Evolutionary conservation across 1,140 invertebrate genomes (phyloP), one percentile per base, ranked within the genome.

Genomic region (Lordiphosa mommai): DNA sequence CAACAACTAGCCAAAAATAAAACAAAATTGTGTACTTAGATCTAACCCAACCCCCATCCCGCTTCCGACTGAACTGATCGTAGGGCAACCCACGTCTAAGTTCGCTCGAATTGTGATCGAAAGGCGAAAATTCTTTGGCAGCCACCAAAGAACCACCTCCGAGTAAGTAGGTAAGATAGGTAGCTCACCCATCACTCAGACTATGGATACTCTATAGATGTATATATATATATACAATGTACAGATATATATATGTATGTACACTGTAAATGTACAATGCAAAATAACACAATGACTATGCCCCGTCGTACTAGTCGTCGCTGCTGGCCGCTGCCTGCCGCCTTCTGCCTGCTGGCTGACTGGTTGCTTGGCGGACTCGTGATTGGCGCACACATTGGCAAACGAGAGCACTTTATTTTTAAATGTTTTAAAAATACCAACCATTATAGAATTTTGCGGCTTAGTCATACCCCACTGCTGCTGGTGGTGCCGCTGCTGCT

Each of bases 341-440:
- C 6, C 23, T 13, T 20, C 47, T 47, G 49, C 34, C 58, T n/a
- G n/a, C n/a, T n/a, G n/a, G n/a, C n/a, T n/a, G n/a, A n/a, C n/a
- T n/a, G n/a, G n/a, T n/a, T n/a, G 36, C 16, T 38, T 40, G 40
- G 40, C 38, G 58, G 53, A 58, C 76, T 82, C 61, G 77, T 84
- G 76, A 82, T 82, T 82, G 76, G 76, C 76, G 77, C 77, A 84
- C 56, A 82, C 72, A 76, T 82, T 84, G 77, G 63, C 77, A 84
- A 82, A 82, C 77, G 77, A 82, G 77, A 82, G 72, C 77, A 84
- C 77, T 82, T 82, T 82, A 82, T 82, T 82, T 82, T 84, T 82
- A 82, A 82, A 82, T 56, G 72, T 72, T 82, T 82, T 84, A 82
- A 82, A 82, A 82, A 82, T 84, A 82, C 58, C 40, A 59, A 77